Evolutionary conservation across 2,797 vertebrate species (phyloP).

Genomic region (Bucorvus abyssinicus): DNA sequence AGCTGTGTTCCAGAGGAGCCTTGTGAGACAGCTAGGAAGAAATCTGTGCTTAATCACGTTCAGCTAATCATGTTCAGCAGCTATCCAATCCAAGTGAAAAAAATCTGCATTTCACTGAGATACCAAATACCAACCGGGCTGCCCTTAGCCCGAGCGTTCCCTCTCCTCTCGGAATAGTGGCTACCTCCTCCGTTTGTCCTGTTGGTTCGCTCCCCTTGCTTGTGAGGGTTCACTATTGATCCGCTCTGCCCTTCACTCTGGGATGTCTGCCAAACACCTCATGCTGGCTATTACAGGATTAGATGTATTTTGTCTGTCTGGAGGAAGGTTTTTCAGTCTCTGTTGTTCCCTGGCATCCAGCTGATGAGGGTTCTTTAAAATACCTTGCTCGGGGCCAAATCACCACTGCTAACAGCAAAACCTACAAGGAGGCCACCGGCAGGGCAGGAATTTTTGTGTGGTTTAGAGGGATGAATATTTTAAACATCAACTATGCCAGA

Average conservation of each 20-base stretch:
- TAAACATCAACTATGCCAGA: not conserved
- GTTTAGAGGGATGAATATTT: conserved; percentile 2
- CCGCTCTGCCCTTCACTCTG: conserved; percentile 37
- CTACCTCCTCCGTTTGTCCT: not conserved
- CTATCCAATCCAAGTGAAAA: not conserved
- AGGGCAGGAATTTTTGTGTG: not conserved
- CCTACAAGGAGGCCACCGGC: conserved; percentile 29
- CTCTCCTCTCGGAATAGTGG: not conserved
- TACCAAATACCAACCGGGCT: not conserved
- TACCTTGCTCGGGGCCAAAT: conserved; percentile 26
- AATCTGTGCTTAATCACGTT: not conserved
- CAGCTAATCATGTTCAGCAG: not conserved
- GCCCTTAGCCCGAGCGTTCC: not conserved
- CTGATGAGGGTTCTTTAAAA: conserved; percentile 51
- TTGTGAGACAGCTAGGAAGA: not conserved
- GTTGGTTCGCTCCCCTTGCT: conserved; percentile 26
- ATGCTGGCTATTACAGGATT: conserved; percentile 47
- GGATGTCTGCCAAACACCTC: conserved; percentile 48
- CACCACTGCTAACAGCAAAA: conserved; percentile 38
- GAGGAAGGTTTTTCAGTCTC: conserved; percentile 39
- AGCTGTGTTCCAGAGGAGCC: not conserved
- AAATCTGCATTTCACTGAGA: not conserved
- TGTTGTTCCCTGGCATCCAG: conserved; percentile 30
- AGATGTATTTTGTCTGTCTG: conserved; percentile 54
- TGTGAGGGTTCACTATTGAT: conserved; percentile 45